Evolutionary conservation across 1,140 invertebrate genomes (phyloP).

Genomic region (Pseudomyrmex dendroicus): DNA sequence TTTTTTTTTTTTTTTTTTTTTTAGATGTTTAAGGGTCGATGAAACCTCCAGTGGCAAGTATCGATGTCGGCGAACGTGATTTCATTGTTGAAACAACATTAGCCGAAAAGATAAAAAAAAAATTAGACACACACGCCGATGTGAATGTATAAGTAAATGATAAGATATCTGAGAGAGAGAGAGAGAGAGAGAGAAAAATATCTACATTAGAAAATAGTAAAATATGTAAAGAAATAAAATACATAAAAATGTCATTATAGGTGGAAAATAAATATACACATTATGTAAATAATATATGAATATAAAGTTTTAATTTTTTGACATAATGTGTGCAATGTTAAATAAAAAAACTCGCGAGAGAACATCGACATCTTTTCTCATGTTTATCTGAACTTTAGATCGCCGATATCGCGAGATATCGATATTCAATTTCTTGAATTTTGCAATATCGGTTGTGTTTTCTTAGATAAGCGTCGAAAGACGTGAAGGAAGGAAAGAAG

Average conservation of each 20-base stretch:
- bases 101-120: neutral
- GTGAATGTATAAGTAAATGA: neutral
- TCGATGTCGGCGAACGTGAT: neutral
- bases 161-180: too few relatives aligned
- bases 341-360: neutral
- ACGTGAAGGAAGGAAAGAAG: neutral
- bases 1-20: constrained; percentile 23
- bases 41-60: neutral
- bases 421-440: neutral
- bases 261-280: neutral
- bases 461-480: neutral
- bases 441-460: neutral
- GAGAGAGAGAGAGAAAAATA: too few relatives aligned
- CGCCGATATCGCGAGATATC: neutral
- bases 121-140: too few relatives aligned
- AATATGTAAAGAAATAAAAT: neutral
- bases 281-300: neutral
- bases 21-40: constrained; percentile 29
- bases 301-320: neutral
- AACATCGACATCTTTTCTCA: neutral
- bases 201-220: too few relatives aligned
- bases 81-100: neutral
- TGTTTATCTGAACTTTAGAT: constrained; percentile 10
- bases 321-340: neutral
- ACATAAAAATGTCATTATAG: neutral